Percentiles rank a stretch among this genome's conserved stretches.
Evolutionary conservation across 2,113 vertebrate genomes (phyloP).

Genomic region (human): GRCh38 chr6:162048501-162049000

Average conservation of each 20-base stretch:
- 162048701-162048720: too few relatives aligned
- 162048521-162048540: neutral
- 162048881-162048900: neutral
- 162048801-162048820: too few relatives aligned
- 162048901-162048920: constrained; percentile 10
- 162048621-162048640: too few relatives aligned
- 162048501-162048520: neutral
- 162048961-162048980: neutral
- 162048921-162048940: neutral
- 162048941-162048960: neutral
- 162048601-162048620: neutral
- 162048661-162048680: too few relatives aligned
- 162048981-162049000: neutral
- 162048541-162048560: neutral
- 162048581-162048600: neutral
- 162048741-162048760: too few relatives aligned
- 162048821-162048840: neutral
- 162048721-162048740: too few relatives aligned
- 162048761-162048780: too few relatives aligned
- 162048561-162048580: neutral
- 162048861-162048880: neutral
- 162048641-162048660: too few relatives aligned
- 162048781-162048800: too few relatives aligned
- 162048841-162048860: neutral
- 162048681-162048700: too few relatives aligned